A percentile compares a stretch with the other conserved stretches of the same genome.
Evolutionary conservation across 1,140 invertebrate species (phyloP).

Genomic region (Ladona fulva): DNA sequence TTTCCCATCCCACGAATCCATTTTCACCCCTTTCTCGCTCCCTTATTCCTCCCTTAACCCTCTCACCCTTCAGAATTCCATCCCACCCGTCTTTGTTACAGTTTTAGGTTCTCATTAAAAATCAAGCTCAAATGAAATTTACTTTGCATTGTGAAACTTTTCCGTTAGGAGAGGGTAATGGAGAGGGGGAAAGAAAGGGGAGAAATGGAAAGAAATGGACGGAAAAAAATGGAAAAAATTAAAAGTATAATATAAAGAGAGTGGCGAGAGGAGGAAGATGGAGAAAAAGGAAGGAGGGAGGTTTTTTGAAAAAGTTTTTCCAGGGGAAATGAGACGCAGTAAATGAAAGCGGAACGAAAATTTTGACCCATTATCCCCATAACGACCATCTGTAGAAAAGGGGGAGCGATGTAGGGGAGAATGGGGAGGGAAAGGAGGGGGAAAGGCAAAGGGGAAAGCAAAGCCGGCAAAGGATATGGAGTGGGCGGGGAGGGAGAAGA

Average conservation of each 20-base stretch:
- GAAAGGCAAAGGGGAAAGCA: not conserved
- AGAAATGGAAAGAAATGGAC: not conserved
- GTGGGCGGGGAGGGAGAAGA: not conserved
- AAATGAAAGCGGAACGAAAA: constrained; percentile 9
- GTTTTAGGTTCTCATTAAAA: constrained; percentile 7
- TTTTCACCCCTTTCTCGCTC: not conserved
- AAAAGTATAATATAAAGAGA: too few relatives aligned
- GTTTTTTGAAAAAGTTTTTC: not conserved
- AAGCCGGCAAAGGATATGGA: not conserved
- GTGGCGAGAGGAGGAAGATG: not conserved
- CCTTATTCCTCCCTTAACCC: not conserved
- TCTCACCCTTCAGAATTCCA: not conserved
- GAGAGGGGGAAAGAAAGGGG: not conserved
- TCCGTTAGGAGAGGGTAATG: not conserved
- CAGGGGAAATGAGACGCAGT: not conserved
- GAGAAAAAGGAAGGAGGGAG: not conserved
- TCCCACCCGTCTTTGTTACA: not conserved
- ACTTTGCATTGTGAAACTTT: constrained; percentile 10
- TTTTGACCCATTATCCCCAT: constrained; percentile 9
- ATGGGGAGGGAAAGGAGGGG: not conserved
- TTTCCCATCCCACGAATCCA: not conserved
- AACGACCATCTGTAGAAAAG: not conserved
- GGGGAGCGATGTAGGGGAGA: not conserved
- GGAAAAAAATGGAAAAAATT: not conserved
- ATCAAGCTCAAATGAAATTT: constrained; percentile 7